A percentile compares a stretch with the other conserved stretches of the same genome.
Conservation (phyloP, 2,797 vertebrate genomes). For the Pseudochirops corinnae region DNA sequence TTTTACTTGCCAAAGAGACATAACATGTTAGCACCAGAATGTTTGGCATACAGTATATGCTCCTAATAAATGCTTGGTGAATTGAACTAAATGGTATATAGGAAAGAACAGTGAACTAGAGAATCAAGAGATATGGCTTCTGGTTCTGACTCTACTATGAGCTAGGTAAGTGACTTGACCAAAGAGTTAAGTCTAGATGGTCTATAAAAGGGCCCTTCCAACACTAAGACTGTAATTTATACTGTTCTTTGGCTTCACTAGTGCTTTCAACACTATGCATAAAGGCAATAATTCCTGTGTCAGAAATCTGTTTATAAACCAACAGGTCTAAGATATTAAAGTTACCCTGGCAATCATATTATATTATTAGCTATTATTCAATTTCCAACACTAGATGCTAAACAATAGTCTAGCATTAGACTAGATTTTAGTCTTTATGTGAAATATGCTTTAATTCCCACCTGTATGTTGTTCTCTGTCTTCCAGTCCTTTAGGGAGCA, state of each 20-base stretch:
- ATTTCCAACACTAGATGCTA: not conserved
- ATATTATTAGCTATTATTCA: not conserved
- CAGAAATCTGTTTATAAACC: constrained; percentile 44
- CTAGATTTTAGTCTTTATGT: constrained; percentile 5
- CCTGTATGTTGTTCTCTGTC: constrained; percentile 74
- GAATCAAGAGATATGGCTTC: not conserved
- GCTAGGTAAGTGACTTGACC: not conserved
- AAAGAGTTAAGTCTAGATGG: not conserved
- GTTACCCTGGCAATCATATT: constrained; percentile 8
- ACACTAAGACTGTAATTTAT: not conserved
- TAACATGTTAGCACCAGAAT: not conserved
- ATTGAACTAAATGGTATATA: not conserved
- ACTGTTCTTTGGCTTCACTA: constrained; percentile 6
- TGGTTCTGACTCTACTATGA: not conserved
- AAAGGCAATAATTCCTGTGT: constrained; percentile 35
- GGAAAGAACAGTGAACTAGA: not conserved
- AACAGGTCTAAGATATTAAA: not conserved
- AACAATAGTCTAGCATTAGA: too few relatives aligned
- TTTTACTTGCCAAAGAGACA: not conserved
- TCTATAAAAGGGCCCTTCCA: not conserved
- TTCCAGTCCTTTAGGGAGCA: constrained; percentile 86
- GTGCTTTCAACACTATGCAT: constrained; percentile 17
- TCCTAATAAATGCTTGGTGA: not conserved
- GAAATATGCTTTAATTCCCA: constrained; percentile 60
- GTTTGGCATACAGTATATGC: not conserved